Base-by-base conservation (phyloP, 2,113 vertebrate genomes). In the Loxodonta africana region DNA sequence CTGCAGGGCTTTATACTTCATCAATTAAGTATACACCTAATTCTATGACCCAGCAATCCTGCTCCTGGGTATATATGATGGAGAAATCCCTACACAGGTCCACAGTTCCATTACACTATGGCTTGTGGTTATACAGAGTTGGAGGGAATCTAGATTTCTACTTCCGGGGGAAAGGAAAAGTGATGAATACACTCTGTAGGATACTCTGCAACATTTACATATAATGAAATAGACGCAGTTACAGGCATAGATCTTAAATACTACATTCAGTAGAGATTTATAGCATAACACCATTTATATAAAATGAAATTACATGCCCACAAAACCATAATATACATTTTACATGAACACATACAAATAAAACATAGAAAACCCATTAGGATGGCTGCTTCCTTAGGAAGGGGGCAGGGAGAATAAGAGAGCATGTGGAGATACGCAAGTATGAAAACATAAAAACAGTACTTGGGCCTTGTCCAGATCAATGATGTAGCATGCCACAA, bases 371-470 rank as follows among this genome's bases (percentile, higher is more conserved):
- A 90, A 93, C 21, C 25, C 41, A 25, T 74, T 28, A 41, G 25
- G 23, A 88, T 63, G 33, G 37, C 1, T 82, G 41, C 21, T 53
- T 94, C 48, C 14, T 62, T 90, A 63, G 33, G 48, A 87, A 20
- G n/a, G 33, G 21, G 30, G n/a, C 51, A 41, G 23, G 12, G 26
- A 95, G 33, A 90, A 80, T 80, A 90, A 88, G 63, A 92, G 41
- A 20, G 20, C 5, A 76, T 46, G 12, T 73, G 26, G 3, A 94
- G 21, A 94, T 21, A 81, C 73, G 83, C n/a, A 83, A 88, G 37
- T 62, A 90, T 93, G 51, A 83, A 91, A 92, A 63, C 26, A 86
- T 63, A 51, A 20, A 73, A 73, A 86, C 8, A 84, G 67, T 63
- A 25, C 0, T 20, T 30, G 18, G 37, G 18, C 23, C 41, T 77